These are phyloP conservation scores for Hoplostethus atlanticus DNA, from an alignment of 2,797 vertebrate genomes.

Conservation along the genomic window DNA sequence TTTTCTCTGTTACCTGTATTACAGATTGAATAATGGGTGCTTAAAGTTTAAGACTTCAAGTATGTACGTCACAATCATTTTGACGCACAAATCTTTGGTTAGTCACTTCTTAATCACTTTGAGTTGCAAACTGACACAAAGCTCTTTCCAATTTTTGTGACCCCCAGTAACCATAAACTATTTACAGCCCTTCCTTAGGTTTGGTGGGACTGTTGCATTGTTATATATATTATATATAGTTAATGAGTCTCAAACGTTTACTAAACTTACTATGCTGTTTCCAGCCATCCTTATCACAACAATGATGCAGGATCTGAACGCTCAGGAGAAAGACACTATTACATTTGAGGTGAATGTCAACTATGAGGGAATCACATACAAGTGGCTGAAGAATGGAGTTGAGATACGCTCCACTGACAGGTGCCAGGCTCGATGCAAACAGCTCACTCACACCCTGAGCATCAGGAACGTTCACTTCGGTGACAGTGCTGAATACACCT, in stretches of 20 bases:
- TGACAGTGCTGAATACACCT: slow-evolving; percentile 94
- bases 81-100: too few relatives aligned
- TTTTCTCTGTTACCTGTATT: not conserved
- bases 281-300: slow-evolving; percentile 94
- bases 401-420: slow-evolving; percentile 92
- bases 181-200: too few relatives aligned
- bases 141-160: too few relatives aligned
- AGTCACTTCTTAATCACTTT: too few relatives aligned
- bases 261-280: slow-evolving; percentile 4
- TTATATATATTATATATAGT: too few relatives aligned
- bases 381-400: slow-evolving; percentile 98
- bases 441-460: slow-evolving; percentile 92
- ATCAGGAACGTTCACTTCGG: slow-evolving; percentile 98
- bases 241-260: too few relatives aligned
- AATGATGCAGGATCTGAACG: slow-evolving; percentile 97
- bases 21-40: not conserved
- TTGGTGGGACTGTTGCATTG: too few relatives aligned
- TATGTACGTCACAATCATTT: too few relatives aligned
- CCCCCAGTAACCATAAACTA: too few relatives aligned
- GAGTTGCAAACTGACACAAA: too few relatives aligned
- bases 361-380: slow-evolving; percentile 96
- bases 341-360: slow-evolving; percentile 99
- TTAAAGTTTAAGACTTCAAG: too few relatives aligned
- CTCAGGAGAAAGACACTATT: slow-evolving; percentile 97
- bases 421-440: slow-evolving; percentile 93